These are phyloP conservation scores for Psilanteris sp. DNA, from an alignment of 1,140 invertebrate species.

Conservation along the genomic window DNA sequence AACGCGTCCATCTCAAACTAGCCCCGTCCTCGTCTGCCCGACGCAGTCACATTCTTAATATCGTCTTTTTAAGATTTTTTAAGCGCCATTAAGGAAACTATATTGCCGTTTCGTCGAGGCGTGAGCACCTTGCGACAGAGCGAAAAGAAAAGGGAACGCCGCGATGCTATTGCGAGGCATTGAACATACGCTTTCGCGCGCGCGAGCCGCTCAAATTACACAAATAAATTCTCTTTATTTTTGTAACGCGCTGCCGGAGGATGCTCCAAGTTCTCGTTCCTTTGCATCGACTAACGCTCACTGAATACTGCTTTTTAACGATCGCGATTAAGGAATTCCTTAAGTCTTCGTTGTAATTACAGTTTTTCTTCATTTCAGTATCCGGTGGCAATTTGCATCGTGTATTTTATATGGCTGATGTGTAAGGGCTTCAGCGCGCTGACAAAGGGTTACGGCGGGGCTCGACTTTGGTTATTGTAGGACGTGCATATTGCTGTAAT, in stretches of 20 bases:
- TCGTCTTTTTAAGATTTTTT: constrained; percentile 80
- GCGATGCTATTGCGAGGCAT: constrained; percentile 63
- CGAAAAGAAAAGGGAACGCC: constrained; percentile 36
- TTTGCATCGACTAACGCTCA: constrained; percentile 60
- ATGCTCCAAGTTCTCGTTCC: constrained; percentile 30
- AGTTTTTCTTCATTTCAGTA: constrained; percentile 51
- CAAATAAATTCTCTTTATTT: constrained; percentile 80
- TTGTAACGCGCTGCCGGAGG: constrained; percentile 67
- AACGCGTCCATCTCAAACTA: constrained; percentile 36
- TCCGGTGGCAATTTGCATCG: constrained; percentile 41
- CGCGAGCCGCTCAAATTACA: constrained; percentile 74
- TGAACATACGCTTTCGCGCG: constrained; percentile 71
- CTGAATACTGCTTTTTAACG: constrained; percentile 68
- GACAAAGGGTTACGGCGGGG: constrained; percentile 12
- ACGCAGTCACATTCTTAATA: constrained; percentile 79
- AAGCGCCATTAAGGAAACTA: constrained; percentile 80
- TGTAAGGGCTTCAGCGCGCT: neutral
- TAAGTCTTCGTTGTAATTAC: constrained; percentile 56
- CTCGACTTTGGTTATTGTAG: constrained; percentile 38
- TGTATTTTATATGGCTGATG: constrained; percentile 51
- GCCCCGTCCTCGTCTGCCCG: constrained; percentile 56
- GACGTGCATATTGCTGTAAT: constrained; percentile 41
- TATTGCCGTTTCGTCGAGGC: constrained; percentile 75
- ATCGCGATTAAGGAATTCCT: constrained; percentile 68
- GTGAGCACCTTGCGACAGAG: constrained; percentile 40